A percentile compares a stretch with the other conserved stretches of the same genome.
Conservation (phyloP, 35 echinoderm and acorn worm genomes). For the Stichopus chloronotus region DNA sequence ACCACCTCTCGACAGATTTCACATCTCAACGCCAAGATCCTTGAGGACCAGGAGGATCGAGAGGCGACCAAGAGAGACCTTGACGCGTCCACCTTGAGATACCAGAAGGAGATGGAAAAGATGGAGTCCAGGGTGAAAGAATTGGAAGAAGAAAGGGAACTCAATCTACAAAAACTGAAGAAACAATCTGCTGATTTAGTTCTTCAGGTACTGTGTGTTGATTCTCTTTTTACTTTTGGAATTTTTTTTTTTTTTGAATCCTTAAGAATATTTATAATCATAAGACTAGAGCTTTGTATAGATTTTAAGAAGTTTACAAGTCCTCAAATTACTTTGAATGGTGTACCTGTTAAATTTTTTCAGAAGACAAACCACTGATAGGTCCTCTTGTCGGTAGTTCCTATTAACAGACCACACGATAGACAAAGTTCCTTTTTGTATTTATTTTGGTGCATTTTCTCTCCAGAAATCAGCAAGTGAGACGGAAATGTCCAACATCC, state of each 20-base stretch:
- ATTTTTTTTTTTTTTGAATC: not conserved
- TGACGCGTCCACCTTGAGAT: conserved; percentile 51
- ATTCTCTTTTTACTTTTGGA: not conserved
- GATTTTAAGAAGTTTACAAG: no score
- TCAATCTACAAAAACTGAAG: conserved; percentile 48
- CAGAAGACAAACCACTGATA: no score
- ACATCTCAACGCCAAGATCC: conserved; percentile 91
- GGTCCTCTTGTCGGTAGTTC: no score
- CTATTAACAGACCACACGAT: no score
- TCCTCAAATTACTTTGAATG: no score
- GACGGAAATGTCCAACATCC: conserved; percentile 57
- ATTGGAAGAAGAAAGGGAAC: conserved; percentile 46
- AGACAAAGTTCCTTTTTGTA: no score
- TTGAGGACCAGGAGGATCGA: conserved; percentile 85
- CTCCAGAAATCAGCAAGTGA: conserved; percentile 83
- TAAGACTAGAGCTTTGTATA: no score
- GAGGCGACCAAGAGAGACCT: conserved; percentile 41
- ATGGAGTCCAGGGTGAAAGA: conserved; percentile 72
- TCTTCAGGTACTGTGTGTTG: conserved; percentile 64
- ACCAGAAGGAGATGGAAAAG: conserved; percentile 70
- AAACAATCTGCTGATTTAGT: conserved; percentile 69
- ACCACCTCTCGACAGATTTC: conserved; percentile 70
- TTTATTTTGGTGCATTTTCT: not conserved
- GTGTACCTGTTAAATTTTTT: no score
- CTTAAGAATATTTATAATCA: no score